phyloP scores from a whole-genome alignment of 2,888 invertebrate species.

The Tortrix viridana region DNA sequence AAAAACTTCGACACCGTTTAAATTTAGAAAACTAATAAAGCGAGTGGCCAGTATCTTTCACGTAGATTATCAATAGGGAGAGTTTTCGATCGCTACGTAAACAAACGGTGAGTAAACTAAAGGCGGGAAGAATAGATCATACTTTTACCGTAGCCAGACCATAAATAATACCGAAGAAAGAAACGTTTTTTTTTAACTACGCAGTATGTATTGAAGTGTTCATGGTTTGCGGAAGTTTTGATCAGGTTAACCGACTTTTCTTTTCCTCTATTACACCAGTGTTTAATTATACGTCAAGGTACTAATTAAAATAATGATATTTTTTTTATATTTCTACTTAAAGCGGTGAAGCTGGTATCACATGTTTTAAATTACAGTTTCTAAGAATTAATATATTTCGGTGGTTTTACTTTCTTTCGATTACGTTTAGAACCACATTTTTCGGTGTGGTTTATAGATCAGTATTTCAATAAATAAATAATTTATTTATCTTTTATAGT shows the following conservation, averaged over 20 bases:
- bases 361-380: no score
- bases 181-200: constrained; percentile 2
- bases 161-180: constrained; percentile 14
- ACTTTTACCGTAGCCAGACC: constrained; percentile 21
- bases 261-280: not conserved
- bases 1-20: constrained; percentile 2
- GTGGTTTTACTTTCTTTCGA: no score
- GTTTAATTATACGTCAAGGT: no score
- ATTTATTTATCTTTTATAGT: no score
- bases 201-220: constrained; percentile 1
- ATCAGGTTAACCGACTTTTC: constrained; percentile 1
- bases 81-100: constrained; percentile 31
- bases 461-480: no score
- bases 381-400: no score
- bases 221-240: constrained; percentile 1
- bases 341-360: no score
- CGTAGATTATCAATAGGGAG: constrained; percentile 38
- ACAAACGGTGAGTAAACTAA: constrained; percentile 29
- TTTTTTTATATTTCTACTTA: no score
- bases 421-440: no score
- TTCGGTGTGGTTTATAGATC: no score
- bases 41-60: constrained; percentile 34
- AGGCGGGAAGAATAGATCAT: constrained; percentile 29
- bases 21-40: constrained; percentile 37
- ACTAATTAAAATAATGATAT: no score